Percentiles rank a stretch among this genome's conserved stretches.
These are phyloP conservation scores for Microcaecilia unicolor DNA, from an alignment of 2,797 vertebrate genomes.

Conservation along the genomic window DNA sequence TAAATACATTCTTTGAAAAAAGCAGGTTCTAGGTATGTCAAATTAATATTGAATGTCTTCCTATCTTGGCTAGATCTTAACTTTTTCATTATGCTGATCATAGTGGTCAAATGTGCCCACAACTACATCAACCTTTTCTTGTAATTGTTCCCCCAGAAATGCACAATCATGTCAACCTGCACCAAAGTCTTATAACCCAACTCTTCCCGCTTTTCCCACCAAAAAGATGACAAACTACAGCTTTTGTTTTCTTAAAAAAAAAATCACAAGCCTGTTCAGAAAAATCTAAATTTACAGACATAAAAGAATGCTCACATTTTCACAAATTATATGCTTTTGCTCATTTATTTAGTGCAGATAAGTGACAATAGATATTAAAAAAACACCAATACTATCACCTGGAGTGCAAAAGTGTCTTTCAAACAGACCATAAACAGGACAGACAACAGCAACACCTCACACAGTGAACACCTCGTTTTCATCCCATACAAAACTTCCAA, in stretches of 20 bases:
- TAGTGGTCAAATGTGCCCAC: no score
- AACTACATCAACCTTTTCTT: no score
- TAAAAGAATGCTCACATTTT: conserved; percentile 21
- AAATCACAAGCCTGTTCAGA: background rate
- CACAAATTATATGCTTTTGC: conserved; percentile 28
- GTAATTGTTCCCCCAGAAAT: no score
- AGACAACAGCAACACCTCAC: conserved; percentile 8
- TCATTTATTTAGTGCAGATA: conserved; percentile 54
- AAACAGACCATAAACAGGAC: conserved; percentile 20
- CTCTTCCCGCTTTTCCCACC: background rate
- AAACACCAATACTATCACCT: conserved; percentile 19
- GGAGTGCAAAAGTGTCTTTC: conserved; percentile 17
- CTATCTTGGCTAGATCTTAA: no score
- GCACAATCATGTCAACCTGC: no score
- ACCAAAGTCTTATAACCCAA: no score
- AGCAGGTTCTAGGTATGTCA: no score
- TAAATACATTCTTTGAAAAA: no score
- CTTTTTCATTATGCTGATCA: no score
- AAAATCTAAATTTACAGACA: background rate
- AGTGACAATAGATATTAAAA: conserved; percentile 30
- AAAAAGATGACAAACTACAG: background rate
- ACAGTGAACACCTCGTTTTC: background rate
- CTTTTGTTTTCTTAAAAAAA: background rate
- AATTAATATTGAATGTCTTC: no score
- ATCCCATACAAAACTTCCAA: background rate